A percentile compares a stretch with the other conserved stretches of the same genome.
Evolutionary conservation across 2,797 vertebrate species (phyloP).

Genomic region (Lacerta agilis): DNA sequence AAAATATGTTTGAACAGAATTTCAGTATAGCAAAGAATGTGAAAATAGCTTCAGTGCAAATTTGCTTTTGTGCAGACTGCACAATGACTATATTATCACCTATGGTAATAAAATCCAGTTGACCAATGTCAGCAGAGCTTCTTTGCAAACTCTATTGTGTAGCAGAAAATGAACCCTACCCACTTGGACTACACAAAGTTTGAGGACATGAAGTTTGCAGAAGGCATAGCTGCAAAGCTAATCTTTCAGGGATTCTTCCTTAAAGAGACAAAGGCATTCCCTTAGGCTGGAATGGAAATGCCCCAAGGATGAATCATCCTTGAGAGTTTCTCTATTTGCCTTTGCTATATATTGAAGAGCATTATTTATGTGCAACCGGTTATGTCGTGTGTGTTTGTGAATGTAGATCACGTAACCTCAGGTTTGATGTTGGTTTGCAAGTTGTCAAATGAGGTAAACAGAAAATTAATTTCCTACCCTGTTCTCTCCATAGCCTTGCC

Average conservation of each 20-base stretch:
- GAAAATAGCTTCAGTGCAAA: slow-evolving; percentile 14
- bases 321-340: background rate
- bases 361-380: no score
- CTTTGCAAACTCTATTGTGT: background rate
- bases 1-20: slow-evolving; percentile 27
- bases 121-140: background rate
- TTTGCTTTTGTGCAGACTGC: slow-evolving; percentile 7
- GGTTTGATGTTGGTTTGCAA: no score
- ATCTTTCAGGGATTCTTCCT: background rate
- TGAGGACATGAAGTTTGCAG: background rate
- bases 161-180: background rate
- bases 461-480: no score
- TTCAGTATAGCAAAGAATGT: background rate
- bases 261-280: background rate
- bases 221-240: background rate
- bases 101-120: slow-evolving; percentile 19
- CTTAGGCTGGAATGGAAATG: background rate
- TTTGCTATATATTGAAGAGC: no score
- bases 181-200: background rate
- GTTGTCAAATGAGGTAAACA: no score
- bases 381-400: no score
- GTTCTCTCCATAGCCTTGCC: no score
- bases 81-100: slow-evolving; percentile 2
- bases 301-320: background rate
- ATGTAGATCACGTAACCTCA: no score